Evolutionary conservation across 2,113 vertebrate genomes (phyloP).

Genomic region (Stomatorhinus ivindoensis): DNA sequence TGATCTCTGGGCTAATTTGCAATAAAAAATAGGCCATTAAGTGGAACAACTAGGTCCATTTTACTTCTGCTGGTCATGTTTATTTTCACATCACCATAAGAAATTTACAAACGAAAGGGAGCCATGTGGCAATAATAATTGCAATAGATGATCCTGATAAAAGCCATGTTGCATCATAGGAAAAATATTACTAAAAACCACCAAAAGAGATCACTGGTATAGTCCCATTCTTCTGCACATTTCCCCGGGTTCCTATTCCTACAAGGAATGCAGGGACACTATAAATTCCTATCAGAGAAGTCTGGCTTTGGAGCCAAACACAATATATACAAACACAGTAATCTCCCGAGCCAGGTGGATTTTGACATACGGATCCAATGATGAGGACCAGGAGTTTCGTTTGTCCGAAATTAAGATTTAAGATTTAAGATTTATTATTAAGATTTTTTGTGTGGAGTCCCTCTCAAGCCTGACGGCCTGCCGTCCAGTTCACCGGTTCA

Average conservation of each 20-base stretch:
- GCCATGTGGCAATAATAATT: neutral
- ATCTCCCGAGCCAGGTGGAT: slow-evolving; percentile 30
- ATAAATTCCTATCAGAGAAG: slow-evolving; percentile 19
- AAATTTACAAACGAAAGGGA: no score
- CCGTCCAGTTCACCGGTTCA: neutral
- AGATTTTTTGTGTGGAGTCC: neutral
- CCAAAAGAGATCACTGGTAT: neutral
- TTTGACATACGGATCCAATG: slow-evolving; percentile 32
- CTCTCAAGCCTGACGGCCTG: neutral
- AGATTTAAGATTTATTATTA: no score
- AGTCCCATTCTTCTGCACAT: neutral
- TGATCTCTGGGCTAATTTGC: neutral
- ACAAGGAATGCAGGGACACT: slow-evolving; percentile 5
- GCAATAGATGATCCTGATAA: neutral
- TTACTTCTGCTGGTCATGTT: neutral
- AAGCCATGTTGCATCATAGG: neutral
- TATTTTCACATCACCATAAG: neutral
- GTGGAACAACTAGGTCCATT: neutral
- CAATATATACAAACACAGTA: slow-evolving; percentile 29
- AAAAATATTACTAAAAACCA: neutral
- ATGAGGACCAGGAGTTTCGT: slow-evolving; percentile 33
- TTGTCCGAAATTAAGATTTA: slow-evolving; percentile 28
- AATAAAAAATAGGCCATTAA: neutral
- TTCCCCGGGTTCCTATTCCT: neutral
- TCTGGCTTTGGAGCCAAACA: neutral